phyloP scores from a whole-genome alignment of 1,140 invertebrate genomes.

The Platyscapa corneri region DNA sequence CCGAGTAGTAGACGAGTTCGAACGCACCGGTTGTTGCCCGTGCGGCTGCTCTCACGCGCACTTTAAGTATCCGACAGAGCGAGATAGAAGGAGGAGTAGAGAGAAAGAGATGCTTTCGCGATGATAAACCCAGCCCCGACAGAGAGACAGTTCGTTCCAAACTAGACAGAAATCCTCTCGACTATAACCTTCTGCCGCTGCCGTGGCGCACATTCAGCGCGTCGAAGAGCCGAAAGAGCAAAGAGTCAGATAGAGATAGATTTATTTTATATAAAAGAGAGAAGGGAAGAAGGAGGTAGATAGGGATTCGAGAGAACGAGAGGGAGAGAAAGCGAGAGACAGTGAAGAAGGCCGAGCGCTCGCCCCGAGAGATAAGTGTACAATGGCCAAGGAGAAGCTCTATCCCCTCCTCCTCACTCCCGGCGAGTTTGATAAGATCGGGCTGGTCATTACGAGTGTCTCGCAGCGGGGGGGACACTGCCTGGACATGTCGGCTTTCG shows the following conservation, averaged over 20 bases:
- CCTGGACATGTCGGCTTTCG: constrained; percentile 67
- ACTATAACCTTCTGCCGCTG: constrained; percentile 2
- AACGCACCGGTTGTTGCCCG: background rate
- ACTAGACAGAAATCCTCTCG: constrained; percentile 47
- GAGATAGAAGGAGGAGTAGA: background rate
- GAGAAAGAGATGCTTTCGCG: constrained; percentile 27
- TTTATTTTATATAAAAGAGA: constrained; percentile 51
- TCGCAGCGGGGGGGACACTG: constrained; percentile 65
- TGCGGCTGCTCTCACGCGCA: background rate
- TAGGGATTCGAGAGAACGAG: constrained; percentile 53
- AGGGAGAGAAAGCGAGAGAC: constrained; percentile 53
- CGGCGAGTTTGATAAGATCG: constrained; percentile 65
- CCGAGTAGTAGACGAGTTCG: background rate
- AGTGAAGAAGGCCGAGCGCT: constrained; percentile 50
- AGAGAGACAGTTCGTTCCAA: constrained; percentile 36
- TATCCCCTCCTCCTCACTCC: constrained; percentile 7
- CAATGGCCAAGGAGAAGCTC: constrained; percentile 62
- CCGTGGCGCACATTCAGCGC: background rate
- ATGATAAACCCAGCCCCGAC: constrained; percentile 32
- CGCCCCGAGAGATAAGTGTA: constrained; percentile 65
- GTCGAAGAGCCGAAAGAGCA: constrained; percentile 5
- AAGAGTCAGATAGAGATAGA: constrained; percentile 50
- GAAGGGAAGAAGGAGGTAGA: constrained; percentile 28
- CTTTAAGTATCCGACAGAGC: background rate
- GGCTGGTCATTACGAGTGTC: constrained; percentile 69